Evolutionary conservation across 2,113 vertebrate species (phyloP), one percentile per base, ranked within the genome.

Genomic region (Prolemur simus): DNA sequence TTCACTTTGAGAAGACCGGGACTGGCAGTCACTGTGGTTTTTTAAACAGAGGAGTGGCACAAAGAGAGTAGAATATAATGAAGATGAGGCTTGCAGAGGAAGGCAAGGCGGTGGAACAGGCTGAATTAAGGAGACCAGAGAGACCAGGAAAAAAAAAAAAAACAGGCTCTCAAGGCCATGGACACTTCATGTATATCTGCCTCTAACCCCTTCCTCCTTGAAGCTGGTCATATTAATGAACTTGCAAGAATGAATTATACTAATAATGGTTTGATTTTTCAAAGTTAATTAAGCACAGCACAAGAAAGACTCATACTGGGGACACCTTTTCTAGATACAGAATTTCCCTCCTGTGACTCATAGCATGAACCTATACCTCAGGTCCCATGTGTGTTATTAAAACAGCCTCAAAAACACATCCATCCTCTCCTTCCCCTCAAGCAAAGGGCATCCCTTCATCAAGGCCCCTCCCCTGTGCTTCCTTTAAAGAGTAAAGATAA

Each of bases 341-440:
- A 92, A 94, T 96, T 96, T 93, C 69, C 42, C 94, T 64, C 54
- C 77, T 47, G 89, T 54, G 54, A 25, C 95, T 96, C 92, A 58
- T 5, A 92, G 11, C 29, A 52, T 34, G 76, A 97, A 96, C 81
- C 71, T 56, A 1, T 14, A 13, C 47, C 56, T 86, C 66, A 27
- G 27, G 17, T 80, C 84, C 42, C 89, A 21, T 64, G 49, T 74
- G 63, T 87, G 54, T 91, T 78, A 96, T 87, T 88, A 68, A 69
- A 54, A 95, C 86, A 80, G 60, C 63, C 92, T 86, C 73, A 68
- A 76, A 91, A 92, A 77, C 34, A 10, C 13, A 84, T 42, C 58
- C 58, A 88, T 78, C 78, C 27, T 78, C 64, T 80, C 69, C 71
- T 87, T 60, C 37, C 63, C 88, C 56, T 85, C 29, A 66, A 29